These are phyloP conservation scores for Hapalemur alaotrensis DNA, from an alignment of 2,797 vertebrate genomes.

Conservation along the genomic window DNA sequence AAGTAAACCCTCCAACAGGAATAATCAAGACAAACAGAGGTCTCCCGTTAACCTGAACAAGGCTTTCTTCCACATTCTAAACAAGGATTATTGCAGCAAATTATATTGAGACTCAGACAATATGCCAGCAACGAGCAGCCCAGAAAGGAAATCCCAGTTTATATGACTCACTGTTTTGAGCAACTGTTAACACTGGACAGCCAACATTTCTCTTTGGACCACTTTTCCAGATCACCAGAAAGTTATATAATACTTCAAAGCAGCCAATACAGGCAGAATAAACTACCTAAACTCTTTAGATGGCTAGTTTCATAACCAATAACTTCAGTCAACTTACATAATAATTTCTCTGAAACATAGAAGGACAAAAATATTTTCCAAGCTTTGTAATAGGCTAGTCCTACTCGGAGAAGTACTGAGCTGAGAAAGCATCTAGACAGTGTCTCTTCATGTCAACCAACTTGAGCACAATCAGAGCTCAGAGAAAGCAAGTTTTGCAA, in stretches of 20 bases:
- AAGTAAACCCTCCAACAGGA: not conserved
- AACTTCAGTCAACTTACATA: slow-evolving; percentile 64
- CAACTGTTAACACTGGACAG: slow-evolving; percentile 92
- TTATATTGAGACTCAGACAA: slow-evolving; percentile 78
- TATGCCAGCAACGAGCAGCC: slow-evolving; percentile 76
- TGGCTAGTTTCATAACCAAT: slow-evolving; percentile 66
- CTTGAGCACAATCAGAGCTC: not conserved
- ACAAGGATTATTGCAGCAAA: slow-evolving; percentile 69
- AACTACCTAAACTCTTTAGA: slow-evolving; percentile 59
- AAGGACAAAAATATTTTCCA: slow-evolving; percentile 37
- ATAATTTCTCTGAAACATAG: slow-evolving; percentile 56
- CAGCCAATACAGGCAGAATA: slow-evolving; percentile 58
- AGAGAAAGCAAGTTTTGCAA: not conserved
- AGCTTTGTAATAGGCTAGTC: not conserved
- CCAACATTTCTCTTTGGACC: slow-evolving; percentile 82
- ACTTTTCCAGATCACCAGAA: slow-evolving; percentile 87
- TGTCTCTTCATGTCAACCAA: not conserved
- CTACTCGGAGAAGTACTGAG: not conserved
- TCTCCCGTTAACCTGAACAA: slow-evolving; percentile 41
- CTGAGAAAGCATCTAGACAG: not conserved
- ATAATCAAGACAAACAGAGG: not conserved
- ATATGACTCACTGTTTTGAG: slow-evolving; percentile 89
- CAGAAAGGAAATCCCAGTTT: slow-evolving; percentile 86
- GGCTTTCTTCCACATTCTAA: slow-evolving; percentile 14
- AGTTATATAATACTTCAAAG: slow-evolving; percentile 73